phyloP scores from a whole-genome alignment of 2,113 vertebrate genomes.

The Python bivittatus region DNA sequence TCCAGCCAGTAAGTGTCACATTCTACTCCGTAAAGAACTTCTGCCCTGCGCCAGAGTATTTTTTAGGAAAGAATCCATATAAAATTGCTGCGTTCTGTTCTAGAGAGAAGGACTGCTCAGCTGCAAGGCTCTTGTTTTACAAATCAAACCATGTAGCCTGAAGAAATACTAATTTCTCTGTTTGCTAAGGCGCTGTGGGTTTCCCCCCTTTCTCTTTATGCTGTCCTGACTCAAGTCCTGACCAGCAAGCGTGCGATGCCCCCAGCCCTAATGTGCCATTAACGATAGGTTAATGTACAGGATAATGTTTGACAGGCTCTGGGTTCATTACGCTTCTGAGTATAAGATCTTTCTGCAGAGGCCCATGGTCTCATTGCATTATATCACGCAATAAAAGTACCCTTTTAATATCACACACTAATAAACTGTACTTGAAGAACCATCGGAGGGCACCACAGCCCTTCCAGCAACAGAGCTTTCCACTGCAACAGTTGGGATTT shows the following conservation, averaged over 20 bases:
- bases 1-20: not conserved
- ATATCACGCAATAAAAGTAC: conserved; percentile 83
- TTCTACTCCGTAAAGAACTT: not conserved
- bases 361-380: conserved; percentile 81
- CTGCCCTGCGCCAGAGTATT: not conserved
- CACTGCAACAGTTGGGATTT: conserved; percentile 73
- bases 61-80: not conserved
- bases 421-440: conserved; percentile 84
- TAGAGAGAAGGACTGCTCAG: conserved; percentile 31
- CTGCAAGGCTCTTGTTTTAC: conserved; percentile 56
- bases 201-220: conserved; percentile 48
- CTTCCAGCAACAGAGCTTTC: conserved; percentile 42
- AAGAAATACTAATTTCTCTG: conserved; percentile 72
- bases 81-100: fast-evolving
- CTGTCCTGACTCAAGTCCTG: conserved; percentile 80
- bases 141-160: conserved; percentile 68
- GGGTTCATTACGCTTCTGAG: conserved; percentile 84
- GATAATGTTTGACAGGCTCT: conserved; percentile 79
- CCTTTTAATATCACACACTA: conserved; percentile 82
- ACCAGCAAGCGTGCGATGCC: conserved; percentile 79
- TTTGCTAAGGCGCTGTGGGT: conserved; percentile 69
- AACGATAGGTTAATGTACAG: conserved; percentile 84
- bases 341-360: conserved; percentile 80
- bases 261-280: conserved; percentile 82
- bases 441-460: conserved; percentile 65